Percentiles rank a stretch among this genome's conserved stretches.
These are phyloP conservation scores for Hassar affinis DNA, from an alignment of 2,113 vertebrate species.

Conservation along the genomic window DNA sequence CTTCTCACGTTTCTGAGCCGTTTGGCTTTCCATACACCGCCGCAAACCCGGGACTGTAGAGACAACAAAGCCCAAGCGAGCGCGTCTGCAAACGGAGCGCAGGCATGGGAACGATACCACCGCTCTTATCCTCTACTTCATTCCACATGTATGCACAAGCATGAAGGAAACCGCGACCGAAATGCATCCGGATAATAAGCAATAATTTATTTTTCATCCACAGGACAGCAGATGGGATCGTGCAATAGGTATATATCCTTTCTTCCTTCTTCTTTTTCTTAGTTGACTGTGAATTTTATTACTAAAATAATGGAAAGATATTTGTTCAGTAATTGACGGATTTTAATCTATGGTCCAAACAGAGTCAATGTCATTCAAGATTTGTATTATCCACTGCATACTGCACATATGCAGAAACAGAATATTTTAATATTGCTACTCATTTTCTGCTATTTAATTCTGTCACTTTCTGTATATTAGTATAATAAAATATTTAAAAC, in stretches of 20 bases:
- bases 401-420: neutral
- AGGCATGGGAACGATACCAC: slow-evolving; percentile 7
- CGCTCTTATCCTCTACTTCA: slow-evolving; percentile 9
- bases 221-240: slow-evolving; percentile 44
- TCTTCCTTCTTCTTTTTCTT: slow-evolving; percentile 7
- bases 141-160: slow-evolving; percentile 2
- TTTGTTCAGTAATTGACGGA: neutral
- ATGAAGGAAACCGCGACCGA: neutral
- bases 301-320: neutral
- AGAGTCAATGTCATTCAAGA: neutral
- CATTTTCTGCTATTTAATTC: neutral
- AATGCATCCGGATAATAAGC: slow-evolving; percentile 14
- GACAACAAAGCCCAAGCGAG: slow-evolving; percentile 23
- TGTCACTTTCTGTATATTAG: neutral
- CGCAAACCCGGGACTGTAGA: slow-evolving; percentile 27
- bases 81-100: slow-evolving; percentile 25
- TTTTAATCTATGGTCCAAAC: neutral
- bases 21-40: slow-evolving; percentile 15
- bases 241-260: slow-evolving; percentile 53
- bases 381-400: neutral
- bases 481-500: neutral
- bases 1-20: neutral
- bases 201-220: slow-evolving; percentile 6
- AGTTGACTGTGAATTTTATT: slow-evolving; percentile 3
- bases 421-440: neutral